Evolutionary conservation across 2,113 vertebrate genomes (phyloP), one percentile per base, ranked within the genome.

Genomic region (Zosterops borbonicus): DNA sequence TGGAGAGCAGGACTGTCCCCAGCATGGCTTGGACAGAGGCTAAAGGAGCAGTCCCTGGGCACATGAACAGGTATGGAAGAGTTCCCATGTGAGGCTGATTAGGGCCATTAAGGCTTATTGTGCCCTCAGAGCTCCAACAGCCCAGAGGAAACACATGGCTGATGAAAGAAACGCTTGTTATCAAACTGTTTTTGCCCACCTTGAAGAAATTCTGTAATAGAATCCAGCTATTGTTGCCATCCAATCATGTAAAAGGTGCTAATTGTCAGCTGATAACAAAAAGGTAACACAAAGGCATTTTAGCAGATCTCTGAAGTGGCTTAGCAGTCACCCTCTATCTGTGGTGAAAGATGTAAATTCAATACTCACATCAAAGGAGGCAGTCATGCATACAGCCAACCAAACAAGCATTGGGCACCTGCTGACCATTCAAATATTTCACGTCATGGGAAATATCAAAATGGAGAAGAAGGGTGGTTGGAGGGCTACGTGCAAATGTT

Each of bases 401-500:
- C 14, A 82, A 92, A 84, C 17, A 81, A 75, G 27, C 0, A 0
- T 2, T 52, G 49, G 24, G 46, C 60, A 75, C 33, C 62, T 82
- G 37, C 29, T 68, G 77, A 75, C 37, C 12, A 42, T 33, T 81
- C 52, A 35, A 4, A 0, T 60, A 29, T 55, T 73, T 82, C 77
- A 81, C 31, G 14, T 24, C 44, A 44, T 6, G 19, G 47, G 42
- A 76, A 93, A 80, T n/a, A 65, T 5, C 20, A 77, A 46, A 42
- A 67, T 44, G 35, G 44, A 75, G 47, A 75, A 19, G 52, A 87
- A 86, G 5, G 18, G 15, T 82, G 5, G 8, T 28, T 74, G 47
- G n/a, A 74, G 22, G 20, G 14, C 16, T 73, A 42, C 0, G 0
- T 29, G 37, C 21, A 37, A 63, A 39, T 2, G 0, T 7, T 39